Percentiles rank a stretch among this genome's conserved stretches.
These are phyloP conservation scores for Lineus longissimus DNA, from an alignment of 1,140 invertebrate genomes.

Conservation along the genomic window DNA sequence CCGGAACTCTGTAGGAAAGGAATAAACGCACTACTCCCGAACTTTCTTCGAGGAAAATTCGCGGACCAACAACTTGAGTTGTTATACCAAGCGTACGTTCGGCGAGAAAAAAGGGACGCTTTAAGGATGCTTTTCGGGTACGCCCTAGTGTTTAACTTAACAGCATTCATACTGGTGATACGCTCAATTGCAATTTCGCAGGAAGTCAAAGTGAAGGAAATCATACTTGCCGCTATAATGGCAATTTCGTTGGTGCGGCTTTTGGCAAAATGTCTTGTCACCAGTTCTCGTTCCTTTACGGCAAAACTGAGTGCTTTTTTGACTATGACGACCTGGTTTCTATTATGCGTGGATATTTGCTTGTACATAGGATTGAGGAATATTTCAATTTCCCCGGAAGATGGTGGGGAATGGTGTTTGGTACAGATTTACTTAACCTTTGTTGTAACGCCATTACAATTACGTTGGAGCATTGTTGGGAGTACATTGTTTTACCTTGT, in stretches of 20 bases:
- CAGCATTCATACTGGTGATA: constrained; percentile 11
- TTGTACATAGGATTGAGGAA: not conserved
- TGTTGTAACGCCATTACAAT: not conserved
- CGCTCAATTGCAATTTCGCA: not conserved
- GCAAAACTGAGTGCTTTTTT: constrained; percentile 58
- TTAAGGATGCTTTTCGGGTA: constrained; percentile 70
- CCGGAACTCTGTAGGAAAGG: too few relatives aligned
- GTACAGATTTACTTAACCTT: not conserved
- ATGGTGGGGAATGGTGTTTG: not conserved
- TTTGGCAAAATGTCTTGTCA: not conserved
- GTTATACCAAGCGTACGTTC: constrained; percentile 71
- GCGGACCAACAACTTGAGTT: constrained; percentile 64
- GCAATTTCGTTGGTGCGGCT: constrained; percentile 1
- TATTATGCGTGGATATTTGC: not conserved
- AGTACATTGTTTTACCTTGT: not conserved
- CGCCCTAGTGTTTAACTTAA: constrained; percentile 54
- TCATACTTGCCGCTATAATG: not conserved
- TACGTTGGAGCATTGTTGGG: not conserved
- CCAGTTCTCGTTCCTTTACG: constrained; percentile 59
- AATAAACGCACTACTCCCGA: not conserved
- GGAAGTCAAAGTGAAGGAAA: not conserved
- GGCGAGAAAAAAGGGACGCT: constrained; percentile 71
- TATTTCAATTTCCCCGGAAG: not conserved
- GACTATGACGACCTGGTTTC: not conserved
- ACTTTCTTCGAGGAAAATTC: constrained; percentile 31